phyloP scores from a whole-genome alignment of 2,113 vertebrate species.

The Semicossyphus pulcher region DNA sequence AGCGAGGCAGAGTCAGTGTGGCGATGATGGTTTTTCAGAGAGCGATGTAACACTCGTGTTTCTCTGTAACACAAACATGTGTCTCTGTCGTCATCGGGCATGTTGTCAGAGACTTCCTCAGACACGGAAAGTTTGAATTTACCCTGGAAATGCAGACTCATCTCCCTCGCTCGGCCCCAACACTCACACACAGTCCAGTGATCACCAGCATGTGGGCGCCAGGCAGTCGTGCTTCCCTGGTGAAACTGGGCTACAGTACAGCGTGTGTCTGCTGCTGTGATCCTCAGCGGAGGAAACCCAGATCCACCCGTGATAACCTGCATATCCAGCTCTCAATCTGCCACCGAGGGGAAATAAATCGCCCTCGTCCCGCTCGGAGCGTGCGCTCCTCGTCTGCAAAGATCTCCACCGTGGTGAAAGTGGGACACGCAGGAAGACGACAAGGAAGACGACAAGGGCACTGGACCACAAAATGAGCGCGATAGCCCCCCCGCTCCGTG shows the following conservation, averaged over 20 bases:
- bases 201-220: constrained; percentile 18
- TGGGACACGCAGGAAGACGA: constrained; percentile 67
- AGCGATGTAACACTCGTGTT: no score
- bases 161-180: no score
- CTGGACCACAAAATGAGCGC: constrained; percentile 42
- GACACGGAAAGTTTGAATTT: no score
- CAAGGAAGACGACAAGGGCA: constrained; percentile 61
- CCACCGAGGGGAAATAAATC: constrained; percentile 77
- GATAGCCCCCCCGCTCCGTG: constrained; percentile 3
- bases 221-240: constrained; percentile 34
- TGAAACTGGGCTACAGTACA: constrained; percentile 67
- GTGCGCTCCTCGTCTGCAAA: no score
- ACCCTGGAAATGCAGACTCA: no score
- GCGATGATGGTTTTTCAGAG: no score
- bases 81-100: no score
- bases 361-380: no score
- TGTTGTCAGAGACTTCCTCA: no score
- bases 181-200: constrained; percentile 8
- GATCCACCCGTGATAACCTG: constrained; percentile 77
- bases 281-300: constrained; percentile 78
- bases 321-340: constrained; percentile 82
- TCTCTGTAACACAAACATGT: no score
- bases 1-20: no score
- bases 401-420: constrained; percentile 70
- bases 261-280: constrained; percentile 58